Base-by-base conservation (phyloP, 2,888 invertebrate species). In the Cantharis rufa region DNA sequence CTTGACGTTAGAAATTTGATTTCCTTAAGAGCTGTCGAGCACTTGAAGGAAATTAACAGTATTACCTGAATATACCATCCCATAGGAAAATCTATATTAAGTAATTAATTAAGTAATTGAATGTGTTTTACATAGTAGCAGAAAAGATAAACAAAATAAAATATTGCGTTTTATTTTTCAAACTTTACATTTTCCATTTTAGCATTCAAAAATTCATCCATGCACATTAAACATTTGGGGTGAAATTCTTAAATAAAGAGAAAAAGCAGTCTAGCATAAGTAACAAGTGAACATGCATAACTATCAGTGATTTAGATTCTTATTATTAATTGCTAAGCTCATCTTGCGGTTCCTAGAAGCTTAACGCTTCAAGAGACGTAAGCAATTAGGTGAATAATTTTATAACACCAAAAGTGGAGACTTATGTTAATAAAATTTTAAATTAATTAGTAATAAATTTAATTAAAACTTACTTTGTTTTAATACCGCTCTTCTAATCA, bases 361-460 rank as follows among this genome's bases (percentile, higher is more conserved):
- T 86, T 87, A 86, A 87, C 87, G 86, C 86, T 86, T 84, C 85
- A 84, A 84, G 84, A 86, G 87, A 86, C 87, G 85, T 84, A 86
- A 85, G 87, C 87, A 88, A 88, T 88, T 88, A 87, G 85, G 84
- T 87, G 87, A 86, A 88, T 88, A 87, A 88, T 88, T 88, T 88
- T 87, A 88, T 87, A 84, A 86, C 85, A 81, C 81, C 80, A 82
- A 84, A 85, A 85, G 84, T 84, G 83, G 85, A 83, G 83, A 86
- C 86, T 86, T 86, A 86, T 86, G 85, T 82, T 76, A 48, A 48
- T 48, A 48, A 48, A 48, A 48, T 48, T n/a, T 48, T 70, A 48
- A 32, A 15, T 83, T 81, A 82, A 78, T 76, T 74, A 80, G 77
- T 73, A 21, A 16, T 16, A 21, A 64, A 16, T 16, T 64, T 64